Evolutionary conservation across 2,113 vertebrate genomes (phyloP), one percentile per base, ranked within the genome.

Genomic region (Meleagris gallopavo): DNA sequence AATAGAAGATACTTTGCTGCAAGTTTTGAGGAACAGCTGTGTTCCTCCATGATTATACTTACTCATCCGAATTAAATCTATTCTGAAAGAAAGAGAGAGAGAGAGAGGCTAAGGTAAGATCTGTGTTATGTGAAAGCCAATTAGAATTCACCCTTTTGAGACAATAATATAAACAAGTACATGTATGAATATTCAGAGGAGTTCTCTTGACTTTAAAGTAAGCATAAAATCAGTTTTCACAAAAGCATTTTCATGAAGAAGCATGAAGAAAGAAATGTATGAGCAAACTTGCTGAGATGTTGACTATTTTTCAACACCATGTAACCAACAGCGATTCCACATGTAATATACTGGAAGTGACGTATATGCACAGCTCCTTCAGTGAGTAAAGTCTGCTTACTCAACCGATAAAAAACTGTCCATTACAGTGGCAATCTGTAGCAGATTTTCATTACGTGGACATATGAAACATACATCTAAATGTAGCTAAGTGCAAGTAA

Each of bases 21-120:
- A 83, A 32, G 9, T 86, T 92, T 60, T 86, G 45, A 80, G 30
- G n/a, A 93, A 86, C 5, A 66, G 21, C 13, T 69, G 21, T 45
- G 13, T 48, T 36, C 40, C 30, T 7, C 55, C 29, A 72, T 0
- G 9, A 19, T 69, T 9, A 76, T 13, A 2, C 15, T 6, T 89
- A 48, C 2, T 60, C 6, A 10, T 30, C 21, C 38, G 65, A 18
- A 41, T 36, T 72, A 87, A 43, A 1, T 20, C 36, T 77, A 27
- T 40, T 65, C 41, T 67, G 36, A 67, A 16, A 36, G 11, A 19
- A 65, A 69, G 3, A 83, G 3, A 65, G 25, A 69, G 3, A 41
- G 29, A 20, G 4, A 34, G 21, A 79, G 91, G n/a, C 18, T 73
- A 83, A 75, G 5, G 27, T 38, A 70, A 38, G 16, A 52, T 52